These are phyloP conservation scores for Mythimna loreyi DNA, from an alignment of 2,888 invertebrate species.

Conservation along the genomic window DNA sequence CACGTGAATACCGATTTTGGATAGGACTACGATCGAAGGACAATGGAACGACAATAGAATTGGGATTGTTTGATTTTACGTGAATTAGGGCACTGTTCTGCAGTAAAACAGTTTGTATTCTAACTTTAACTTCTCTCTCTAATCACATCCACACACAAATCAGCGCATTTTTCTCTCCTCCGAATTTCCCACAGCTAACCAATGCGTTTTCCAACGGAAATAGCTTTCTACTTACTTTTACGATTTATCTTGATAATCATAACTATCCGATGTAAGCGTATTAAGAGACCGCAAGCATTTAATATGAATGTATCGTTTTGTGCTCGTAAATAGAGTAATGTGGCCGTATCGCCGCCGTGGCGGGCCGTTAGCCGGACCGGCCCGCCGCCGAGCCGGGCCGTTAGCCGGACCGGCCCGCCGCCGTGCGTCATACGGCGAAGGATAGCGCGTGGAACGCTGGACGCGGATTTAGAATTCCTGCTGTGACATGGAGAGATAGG, in stretches of 20 bases:
- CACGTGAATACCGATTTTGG: too few species aligned
- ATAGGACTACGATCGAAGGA: too few species aligned
- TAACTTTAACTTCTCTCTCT: constrained; percentile 10
- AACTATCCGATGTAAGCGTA: constrained; percentile 47
- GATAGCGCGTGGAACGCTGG: constrained; percentile 37
- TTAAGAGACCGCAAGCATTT: constrained; percentile 48
- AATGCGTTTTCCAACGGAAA: constrained; percentile 44
- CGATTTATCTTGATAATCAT: constrained; percentile 45
- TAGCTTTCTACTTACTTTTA: constrained; percentile 54
- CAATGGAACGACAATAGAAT: too few species aligned
- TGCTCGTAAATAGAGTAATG: constrained; percentile 48
- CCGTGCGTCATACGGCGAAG: constrained; percentile 47
- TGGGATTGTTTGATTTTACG: too few species aligned
- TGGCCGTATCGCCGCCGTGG: constrained; percentile 47
- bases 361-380: constrained; percentile 55
- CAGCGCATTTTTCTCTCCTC: constrained; percentile 30
- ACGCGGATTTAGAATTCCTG: constrained; percentile 32
- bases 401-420: constrained; percentile 45
- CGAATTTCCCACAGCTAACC: constrained; percentile 49
- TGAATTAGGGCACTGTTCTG: too few species aligned
- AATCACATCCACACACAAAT: constrained; percentile 32
- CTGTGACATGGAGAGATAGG: constrained; percentile 2
- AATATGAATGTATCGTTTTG: constrained; percentile 49
- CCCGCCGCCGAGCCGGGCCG: constrained; percentile 50
- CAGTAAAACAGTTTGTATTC: constrained; percentile 8